Evolutionary conservation across 2,797 vertebrate genomes (phyloP).

Genomic region (Bradypodion pumilum): DNA sequence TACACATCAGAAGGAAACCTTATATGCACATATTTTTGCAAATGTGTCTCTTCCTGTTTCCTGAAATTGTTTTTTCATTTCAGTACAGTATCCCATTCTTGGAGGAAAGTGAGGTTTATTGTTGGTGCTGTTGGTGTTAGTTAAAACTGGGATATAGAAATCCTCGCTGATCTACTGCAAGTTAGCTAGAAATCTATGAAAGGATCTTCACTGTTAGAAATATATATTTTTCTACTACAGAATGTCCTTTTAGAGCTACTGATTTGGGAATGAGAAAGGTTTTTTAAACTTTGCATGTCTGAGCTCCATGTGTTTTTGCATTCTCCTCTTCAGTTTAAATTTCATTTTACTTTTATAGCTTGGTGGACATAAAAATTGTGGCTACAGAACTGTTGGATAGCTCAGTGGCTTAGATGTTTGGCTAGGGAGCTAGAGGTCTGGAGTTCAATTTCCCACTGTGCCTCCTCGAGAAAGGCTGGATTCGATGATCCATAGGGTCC

Average conservation of each 20-base stretch:
- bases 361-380: neutral
- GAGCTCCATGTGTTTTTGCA: neutral
- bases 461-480: too few relatives aligned
- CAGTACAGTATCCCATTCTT: neutral
- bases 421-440: too few relatives aligned
- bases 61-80: neutral
- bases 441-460: too few relatives aligned
- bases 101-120: neutral
- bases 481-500: too few relatives aligned
- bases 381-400: too few relatives aligned
- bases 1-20: too few relatives aligned
- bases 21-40: too few relatives aligned
- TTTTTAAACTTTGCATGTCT: neutral
- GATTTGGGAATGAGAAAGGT: neutral
- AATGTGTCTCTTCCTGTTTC: neutral
- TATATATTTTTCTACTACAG: neutral
- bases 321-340: neutral
- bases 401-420: too few relatives aligned
- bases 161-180: neutral
- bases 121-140: neutral
- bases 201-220: neutral
- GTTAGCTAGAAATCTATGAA: neutral
- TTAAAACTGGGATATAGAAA: neutral
- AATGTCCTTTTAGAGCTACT: too few relatives aligned
- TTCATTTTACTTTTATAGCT: neutral